Base-by-base conservation (phyloP, 2,888 invertebrate species). In the Drosophila pseudotakahashii region DNA sequence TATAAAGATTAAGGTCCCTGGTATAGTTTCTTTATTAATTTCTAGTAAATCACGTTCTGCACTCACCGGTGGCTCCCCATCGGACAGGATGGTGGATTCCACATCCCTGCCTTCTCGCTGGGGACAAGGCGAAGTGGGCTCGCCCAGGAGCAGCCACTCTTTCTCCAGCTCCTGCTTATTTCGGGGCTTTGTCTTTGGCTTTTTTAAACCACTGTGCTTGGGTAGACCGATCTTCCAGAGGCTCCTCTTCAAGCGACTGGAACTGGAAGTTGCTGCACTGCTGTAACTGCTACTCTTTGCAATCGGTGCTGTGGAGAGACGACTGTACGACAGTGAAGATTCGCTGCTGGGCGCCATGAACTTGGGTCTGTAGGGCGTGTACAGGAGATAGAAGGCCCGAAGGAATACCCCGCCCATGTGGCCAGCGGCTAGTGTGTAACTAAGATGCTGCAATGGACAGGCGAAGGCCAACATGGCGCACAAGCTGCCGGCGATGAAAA, bases 391-490 rank as follows among this genome's bases (percentile, higher is more conserved):
- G 57, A 92, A 91, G 37, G 91, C 91, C 39, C 92, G 80, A 32
- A 92, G 82, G 32, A 91, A 83, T 1, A 86, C 90, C 0, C 88
- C 88, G 16, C 81, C 79, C n/a, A 92, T 75, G 74, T 92, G 91
- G 57, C 92, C 90, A n/a, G 90, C 92, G 1, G 92, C 92, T 61
- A 92, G 64, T 3, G 90, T 91, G 48, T 93, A 92, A 44, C 93
- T 93, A 26, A 94, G 89, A 81, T 93, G 93, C 62, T 93, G 92
- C 72, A 94, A 78, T 2, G 94, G 94, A 76, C 94, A 94, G 41
- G 94, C 93, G 79, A 94, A 94, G 4, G 94, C 94, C 69, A 94
- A 79, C 89, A 94, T 93, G 50, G 93, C 93, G 45, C 93, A 93
- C 36, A 94, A 88, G 72, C 93, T 93, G 57, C 94, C 94, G 75